Base-by-base conservation (phyloP, 2,797 vertebrate genomes). In the Discoglossus pictus region DNA sequence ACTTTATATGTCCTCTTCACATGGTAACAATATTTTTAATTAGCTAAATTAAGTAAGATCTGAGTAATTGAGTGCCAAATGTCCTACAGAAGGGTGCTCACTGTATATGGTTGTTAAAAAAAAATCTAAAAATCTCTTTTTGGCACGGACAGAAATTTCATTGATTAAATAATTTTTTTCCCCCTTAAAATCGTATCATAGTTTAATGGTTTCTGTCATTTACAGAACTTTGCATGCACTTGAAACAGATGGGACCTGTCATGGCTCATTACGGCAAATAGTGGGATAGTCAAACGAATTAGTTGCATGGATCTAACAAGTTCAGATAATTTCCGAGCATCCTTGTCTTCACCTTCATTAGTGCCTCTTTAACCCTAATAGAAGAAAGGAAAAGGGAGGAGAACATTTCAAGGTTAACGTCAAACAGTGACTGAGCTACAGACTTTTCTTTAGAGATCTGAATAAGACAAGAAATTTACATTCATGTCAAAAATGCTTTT, bases 201-300 rank as follows among this genome's bases (percentile, higher is more conserved):
- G 21, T 67, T 67, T 67, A 67, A 67, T 67, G 54, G 54, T 59
- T 67, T 67, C 65, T 67, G 65, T 67, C 65, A 67, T 44, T 43
- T 60, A 24, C 31, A 59, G 54, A 67, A 67, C 54, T 67, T 67
- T 59, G 47, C 40, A 34, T 25, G 54, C 24, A 50, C 54, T 67
- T 68, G 65, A 61, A 68, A 61, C 65, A 68, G 65, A 68, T 68
- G 65, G 65, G 56, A 42, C 56, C 65, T 61, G 65, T 61, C 47
- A 61, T 68, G 65, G 47, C 55, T 68, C 65, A 68, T 61, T 68
- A 61, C 47, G 61, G 65, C 56, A 61, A 61, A 52, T 20, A 68
- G 48, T 44, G 56, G 24, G 46, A 68, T 61, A 61, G 55, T 44
- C 47, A 61, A 68, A 46, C 44, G 20, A 36, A 68, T 68, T 68